phyloP scores from a whole-genome alignment of 2,113 vertebrate species.

The Apaloderma vittatum region DNA sequence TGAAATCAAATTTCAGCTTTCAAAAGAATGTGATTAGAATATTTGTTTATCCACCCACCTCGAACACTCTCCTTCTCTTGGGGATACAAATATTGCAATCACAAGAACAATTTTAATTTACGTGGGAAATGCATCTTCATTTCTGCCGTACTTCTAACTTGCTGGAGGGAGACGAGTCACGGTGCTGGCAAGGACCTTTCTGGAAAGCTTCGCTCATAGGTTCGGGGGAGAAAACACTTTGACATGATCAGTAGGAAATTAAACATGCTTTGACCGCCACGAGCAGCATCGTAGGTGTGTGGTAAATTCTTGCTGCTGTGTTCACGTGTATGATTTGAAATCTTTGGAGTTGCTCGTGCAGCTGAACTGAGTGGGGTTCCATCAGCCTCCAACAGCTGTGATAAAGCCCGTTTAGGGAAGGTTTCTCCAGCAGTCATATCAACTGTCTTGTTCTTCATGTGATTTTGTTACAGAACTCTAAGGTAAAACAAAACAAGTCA shows the following conservation, averaged over 20 bases:
- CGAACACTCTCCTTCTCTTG: conserved; percentile 14
- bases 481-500: neutral
- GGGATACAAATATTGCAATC: conserved; percentile 57
- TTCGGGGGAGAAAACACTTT: neutral
- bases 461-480: neutral
- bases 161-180: neutral
- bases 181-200: neutral
- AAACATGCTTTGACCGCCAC: neutral
- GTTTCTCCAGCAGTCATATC: neutral
- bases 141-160: neutral
- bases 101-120: conserved; percentile 56
- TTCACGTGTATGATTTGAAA: neutral
- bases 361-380: neutral
- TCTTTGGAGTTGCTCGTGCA: neutral
- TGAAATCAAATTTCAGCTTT: conserved; percentile 52
- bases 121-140: conserved; percentile 38
- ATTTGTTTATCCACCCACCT: conserved; percentile 61
- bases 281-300: neutral
- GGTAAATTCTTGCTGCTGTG: neutral
- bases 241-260: neutral
- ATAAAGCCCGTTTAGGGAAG: neutral
- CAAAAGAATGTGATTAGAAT: conserved; percentile 48
- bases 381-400: neutral
- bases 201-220: neutral
- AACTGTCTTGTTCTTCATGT: neutral